Conservation (phyloP, 1,140 invertebrate species). For the Magallana angulata region DNA sequence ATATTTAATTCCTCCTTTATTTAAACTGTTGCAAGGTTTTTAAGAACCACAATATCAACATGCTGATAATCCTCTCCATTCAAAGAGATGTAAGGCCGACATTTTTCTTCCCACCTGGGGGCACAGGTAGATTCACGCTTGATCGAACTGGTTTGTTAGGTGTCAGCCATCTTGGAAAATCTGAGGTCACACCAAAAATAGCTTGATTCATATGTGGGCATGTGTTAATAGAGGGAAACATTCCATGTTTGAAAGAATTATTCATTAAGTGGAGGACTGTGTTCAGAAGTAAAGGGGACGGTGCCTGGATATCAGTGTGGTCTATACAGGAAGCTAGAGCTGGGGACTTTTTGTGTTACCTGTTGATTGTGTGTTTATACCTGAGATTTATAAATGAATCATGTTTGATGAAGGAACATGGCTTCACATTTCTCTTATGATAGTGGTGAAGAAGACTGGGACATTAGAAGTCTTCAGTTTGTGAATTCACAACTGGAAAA, state of each 20-base stretch:
- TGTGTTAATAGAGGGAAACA: conserved; percentile 20
- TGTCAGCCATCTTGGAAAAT: conserved; percentile 26
- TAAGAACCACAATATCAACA: conserved; percentile 14
- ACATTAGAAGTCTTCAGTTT: conserved; percentile 65
- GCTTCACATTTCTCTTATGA: conserved; percentile 64
- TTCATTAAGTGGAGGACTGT: conserved; percentile 7
- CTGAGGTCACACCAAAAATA: conserved; percentile 35
- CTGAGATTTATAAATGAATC: conserved; percentile 24
- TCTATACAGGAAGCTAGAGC: conserved; percentile 14
- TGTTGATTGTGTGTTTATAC: conserved; percentile 19
- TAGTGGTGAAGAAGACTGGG: conserved; percentile 72
- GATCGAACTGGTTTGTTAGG: conserved; percentile 5
- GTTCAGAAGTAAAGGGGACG: conserved; percentile 17
- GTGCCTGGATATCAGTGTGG: background rate
- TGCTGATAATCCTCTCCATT: conserved; percentile 31
- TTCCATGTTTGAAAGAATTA: conserved; percentile 26
- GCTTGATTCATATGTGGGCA: conserved; percentile 23
- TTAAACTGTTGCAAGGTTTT: conserved; percentile 12
- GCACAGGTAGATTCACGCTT: conserved; percentile 26
- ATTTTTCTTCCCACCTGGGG: conserved; percentile 36
- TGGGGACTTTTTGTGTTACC: background rate
- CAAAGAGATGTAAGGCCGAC: conserved; percentile 30
- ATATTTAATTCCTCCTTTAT: conserved; percentile 17
- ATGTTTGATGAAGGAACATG: conserved; percentile 34
- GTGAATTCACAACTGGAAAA: conserved; percentile 70